Conservation (phyloP, 2,888 invertebrate species). For the Acronicta leporina region DNA sequence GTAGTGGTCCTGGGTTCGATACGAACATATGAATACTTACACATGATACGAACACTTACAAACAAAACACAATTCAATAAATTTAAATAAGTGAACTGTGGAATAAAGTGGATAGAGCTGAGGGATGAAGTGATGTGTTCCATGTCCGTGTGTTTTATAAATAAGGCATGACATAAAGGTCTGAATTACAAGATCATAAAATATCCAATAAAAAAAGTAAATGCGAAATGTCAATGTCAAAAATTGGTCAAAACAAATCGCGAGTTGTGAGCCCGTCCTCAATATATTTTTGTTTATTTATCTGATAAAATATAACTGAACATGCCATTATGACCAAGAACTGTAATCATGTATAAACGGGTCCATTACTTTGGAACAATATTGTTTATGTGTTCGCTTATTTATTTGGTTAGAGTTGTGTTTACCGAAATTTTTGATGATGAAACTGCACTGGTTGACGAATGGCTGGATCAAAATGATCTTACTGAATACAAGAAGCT, state of each 20-base stretch:
- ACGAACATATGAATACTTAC: too few species aligned
- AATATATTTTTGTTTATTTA: constrained; percentile 46
- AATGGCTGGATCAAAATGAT: constrained; percentile 93
- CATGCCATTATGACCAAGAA: constrained; percentile 72
- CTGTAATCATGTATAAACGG: constrained; percentile 75
- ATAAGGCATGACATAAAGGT: too few species aligned
- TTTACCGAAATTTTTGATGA: constrained; percentile 84
- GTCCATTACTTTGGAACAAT: constrained; percentile 74
- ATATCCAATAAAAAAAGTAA: too few species aligned
- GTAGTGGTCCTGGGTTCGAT: too few species aligned
- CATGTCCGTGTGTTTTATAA: too few species aligned
- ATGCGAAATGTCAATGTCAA: constrained; percentile 22
- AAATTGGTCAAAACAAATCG: constrained; percentile 48
- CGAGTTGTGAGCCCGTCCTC: constrained; percentile 48
- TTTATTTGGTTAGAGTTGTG: constrained; percentile 76
- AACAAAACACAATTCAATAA: too few species aligned
- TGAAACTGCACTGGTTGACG: constrained; percentile 90
- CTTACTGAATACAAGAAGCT: constrained; percentile 91
- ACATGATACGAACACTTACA: too few species aligned
- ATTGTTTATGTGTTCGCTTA: constrained; percentile 74
- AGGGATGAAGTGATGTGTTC: too few species aligned
- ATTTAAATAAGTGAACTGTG: too few species aligned
- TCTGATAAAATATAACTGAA: constrained; percentile 47
- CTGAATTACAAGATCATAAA: too few species aligned
- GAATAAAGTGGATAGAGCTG: too few species aligned